A percentile compares a stretch with the other conserved stretches of the same genome.
These are phyloP conservation scores for Drosophila mimica DNA, from an alignment of 2,888 invertebrate species.

Conservation along the genomic window DNA sequence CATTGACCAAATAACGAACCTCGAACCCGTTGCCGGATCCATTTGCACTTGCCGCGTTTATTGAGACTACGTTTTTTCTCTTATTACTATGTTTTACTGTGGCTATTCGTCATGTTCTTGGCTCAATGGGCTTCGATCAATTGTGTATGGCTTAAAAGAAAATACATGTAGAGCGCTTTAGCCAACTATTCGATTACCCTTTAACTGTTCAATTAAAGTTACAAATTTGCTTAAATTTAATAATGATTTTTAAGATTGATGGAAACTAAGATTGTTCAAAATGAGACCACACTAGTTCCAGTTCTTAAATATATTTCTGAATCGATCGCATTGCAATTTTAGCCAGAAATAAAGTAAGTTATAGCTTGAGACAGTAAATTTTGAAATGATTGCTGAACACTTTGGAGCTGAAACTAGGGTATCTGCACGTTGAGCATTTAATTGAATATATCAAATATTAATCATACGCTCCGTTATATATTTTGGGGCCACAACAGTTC, in stretches of 20 bases:
- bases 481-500: conserved; percentile 2
- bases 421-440: background rate
- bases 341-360: background rate
- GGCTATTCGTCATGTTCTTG: conserved; percentile 34
- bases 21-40: conserved; percentile 40
- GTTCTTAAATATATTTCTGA: no score
- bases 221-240: background rate
- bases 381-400: background rate
- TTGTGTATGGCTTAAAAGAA: conserved; percentile 1
- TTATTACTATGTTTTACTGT: conserved; percentile 26
- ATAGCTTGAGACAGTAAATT: background rate
- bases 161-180: background rate
- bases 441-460: background rate
- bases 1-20: conserved; percentile 79
- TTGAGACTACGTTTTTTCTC: conserved; percentile 14
- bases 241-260: background rate
- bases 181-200: background rate
- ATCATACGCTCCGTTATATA: conserved; percentile 34
- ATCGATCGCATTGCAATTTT: background rate
- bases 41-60: conserved; percentile 53
- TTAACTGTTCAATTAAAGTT: background rate
- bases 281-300: background rate
- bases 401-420: background rate
- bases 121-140: conserved; percentile 29
- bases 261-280: background rate